These are phyloP conservation scores for Apaloderma vittatum DNA, from an alignment of 2,113 vertebrate species.

Conservation along the genomic window DNA sequence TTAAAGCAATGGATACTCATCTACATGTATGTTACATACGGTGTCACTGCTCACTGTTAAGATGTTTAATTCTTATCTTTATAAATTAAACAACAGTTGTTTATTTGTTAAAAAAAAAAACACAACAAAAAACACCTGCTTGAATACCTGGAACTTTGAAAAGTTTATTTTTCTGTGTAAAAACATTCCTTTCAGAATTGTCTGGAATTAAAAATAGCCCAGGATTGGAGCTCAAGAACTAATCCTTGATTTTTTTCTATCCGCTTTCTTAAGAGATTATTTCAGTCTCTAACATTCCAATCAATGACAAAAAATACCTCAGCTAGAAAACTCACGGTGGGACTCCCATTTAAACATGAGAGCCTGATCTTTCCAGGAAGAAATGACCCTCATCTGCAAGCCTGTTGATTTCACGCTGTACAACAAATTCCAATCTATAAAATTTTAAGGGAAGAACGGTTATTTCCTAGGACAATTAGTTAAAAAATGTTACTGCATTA, in stretches of 20 bases:
- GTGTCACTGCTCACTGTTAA: not conserved
- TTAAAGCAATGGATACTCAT: not conserved
- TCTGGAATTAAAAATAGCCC: not conserved
- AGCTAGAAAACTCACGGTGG: not conserved
- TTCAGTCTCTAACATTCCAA: not conserved
- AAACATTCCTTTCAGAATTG: not conserved
- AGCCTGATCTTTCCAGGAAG: not conserved
- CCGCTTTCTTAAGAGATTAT: not conserved
- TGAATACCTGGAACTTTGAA: not conserved
- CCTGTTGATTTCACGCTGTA: not conserved
- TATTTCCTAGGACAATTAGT: not conserved
- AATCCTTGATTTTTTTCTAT: not conserved
- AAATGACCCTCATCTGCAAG: not conserved
- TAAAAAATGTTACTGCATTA: not conserved
- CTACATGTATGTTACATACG: accelerated
- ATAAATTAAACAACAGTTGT: not conserved
- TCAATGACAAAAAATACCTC: not conserved
- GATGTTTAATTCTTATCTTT: not conserved
- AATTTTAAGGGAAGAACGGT: not conserved
- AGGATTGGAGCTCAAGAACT: not conserved
- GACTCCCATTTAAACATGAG: not conserved
- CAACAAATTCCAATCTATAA: not conserved
- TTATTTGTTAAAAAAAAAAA: not conserved
- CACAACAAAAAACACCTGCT: not conserved
- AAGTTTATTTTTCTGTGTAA: not conserved